Base-by-base conservation (phyloP, 2,113 vertebrate genomes). In the Oreotragus oreotragus region DNA sequence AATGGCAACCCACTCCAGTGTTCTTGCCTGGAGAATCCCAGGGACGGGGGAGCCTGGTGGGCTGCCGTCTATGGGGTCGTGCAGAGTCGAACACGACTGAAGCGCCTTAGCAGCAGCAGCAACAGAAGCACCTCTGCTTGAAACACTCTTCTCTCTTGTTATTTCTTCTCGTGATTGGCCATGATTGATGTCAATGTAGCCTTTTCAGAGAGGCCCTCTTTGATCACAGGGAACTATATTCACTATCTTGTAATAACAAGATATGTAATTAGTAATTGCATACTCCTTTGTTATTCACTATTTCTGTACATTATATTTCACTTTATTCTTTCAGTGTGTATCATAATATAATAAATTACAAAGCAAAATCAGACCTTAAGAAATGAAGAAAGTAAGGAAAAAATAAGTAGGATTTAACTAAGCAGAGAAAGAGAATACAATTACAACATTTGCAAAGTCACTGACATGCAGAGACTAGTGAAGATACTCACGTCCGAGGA, bases 371-470 rank as follows among this genome's bases (percentile, higher is more conserved):
- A 90, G 14, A 66, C 5, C 4, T 15, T 51, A 90, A 90, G 21
- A 93, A 80, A 30, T 13, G 6, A 43, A 6, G 12, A 47, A 80
- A 55, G 4, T 55, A 9, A 90, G 90, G 16, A 7, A 77, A 79
- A 85, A 86, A 12, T 86, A 87, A 84, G 30, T 25, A 70, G 14
- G 14, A 73, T 94, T 85, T 87, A 93, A 17, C 36, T 80, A 84
- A 27, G 10, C 12, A 87, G 16, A 79, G 12, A 88, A 64, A 30
- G n/a, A 77, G 15, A 45, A n/a, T 53, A 23, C 15, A 87, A 19
- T 36, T 45, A n/a, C 9, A 90, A 39, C 9, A 53, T 30, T 47
- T 85, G 10, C 49, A 60, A 95, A 94, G 58, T 79, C 47, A 79
- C 5, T 39, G 36, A 79, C 6, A 43, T 45, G 23, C 30, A 66